These are phyloP conservation scores for Bombus picipes DNA, from an alignment of 1,140 invertebrate species.

Conservation along the genomic window DNA sequence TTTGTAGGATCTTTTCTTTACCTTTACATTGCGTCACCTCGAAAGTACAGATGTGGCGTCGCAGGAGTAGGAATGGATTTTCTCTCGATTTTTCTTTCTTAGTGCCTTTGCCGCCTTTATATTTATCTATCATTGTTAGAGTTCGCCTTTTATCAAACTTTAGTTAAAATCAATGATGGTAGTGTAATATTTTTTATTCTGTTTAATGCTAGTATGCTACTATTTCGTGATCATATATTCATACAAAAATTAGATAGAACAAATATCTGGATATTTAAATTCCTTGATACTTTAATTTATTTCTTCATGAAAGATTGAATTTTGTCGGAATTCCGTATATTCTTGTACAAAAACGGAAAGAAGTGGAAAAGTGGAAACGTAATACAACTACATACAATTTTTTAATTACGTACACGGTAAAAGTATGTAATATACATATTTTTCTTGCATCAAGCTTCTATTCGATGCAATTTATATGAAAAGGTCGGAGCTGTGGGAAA, in stretches of 20 bases:
- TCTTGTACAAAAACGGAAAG: not conserved
- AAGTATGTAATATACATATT: not conserved
- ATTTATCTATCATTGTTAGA: not conserved
- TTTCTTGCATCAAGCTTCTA: not conserved
- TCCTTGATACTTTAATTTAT: no score
- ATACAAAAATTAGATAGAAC: no score
- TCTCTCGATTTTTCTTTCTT: not conserved
- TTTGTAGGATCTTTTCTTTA: not conserved
- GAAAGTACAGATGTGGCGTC: not conserved
- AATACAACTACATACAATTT: not conserved
- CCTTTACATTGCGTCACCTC: not conserved
- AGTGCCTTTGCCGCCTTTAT: not conserved
- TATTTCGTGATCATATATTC: no score
- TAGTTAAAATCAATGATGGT: not conserved
- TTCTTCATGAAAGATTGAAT: no score
- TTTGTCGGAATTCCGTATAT: no score
- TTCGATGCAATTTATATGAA: not conserved
- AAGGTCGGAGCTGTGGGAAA: constrained; percentile 1
- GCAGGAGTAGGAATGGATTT: not conserved
- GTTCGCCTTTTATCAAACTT: not conserved
- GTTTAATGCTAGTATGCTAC: not conserved
- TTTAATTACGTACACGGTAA: not conserved
- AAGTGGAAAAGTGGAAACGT: not conserved
- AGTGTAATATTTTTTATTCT: not conserved
- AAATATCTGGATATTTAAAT: no score